phyloP scores from a whole-genome alignment of 1,140 invertebrate genomes.

The Bathynomus jamesi region DNA sequence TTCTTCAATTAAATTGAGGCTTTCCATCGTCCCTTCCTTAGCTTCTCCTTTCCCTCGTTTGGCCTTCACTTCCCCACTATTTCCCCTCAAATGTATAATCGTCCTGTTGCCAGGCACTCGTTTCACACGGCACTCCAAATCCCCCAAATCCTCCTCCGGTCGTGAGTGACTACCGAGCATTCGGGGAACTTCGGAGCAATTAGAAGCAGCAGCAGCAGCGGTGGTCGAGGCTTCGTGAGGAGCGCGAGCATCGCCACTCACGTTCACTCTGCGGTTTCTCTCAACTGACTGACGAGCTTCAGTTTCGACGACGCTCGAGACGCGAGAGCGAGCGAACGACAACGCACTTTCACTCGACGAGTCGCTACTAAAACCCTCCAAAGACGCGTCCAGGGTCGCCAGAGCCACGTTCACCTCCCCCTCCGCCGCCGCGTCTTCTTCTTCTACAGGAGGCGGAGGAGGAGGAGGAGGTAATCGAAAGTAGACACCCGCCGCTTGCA shows the following conservation, averaged over 20 bases:
- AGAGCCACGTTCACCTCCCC: constrained; percentile 13
- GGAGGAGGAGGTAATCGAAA: constrained; percentile 17
- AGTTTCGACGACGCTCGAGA: constrained; percentile 16
- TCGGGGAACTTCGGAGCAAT: too few species aligned
- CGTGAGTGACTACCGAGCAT: too few species aligned
- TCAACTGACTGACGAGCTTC: constrained; percentile 9
- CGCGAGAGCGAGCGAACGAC: constrained; percentile 7
- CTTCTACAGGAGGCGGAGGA: background rate
- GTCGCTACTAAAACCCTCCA: constrained; percentile 5
- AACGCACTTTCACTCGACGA: constrained; percentile 23
- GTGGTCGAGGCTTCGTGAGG: background rate
- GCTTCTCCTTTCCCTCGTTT: background rate
- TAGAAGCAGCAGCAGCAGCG: too few species aligned
- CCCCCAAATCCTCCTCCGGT: too few species aligned
- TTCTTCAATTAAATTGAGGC: constrained; percentile 23
- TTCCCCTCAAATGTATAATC: background rate
- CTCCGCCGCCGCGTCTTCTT: background rate
- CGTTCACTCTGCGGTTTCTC: background rate
- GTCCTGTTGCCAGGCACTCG: background rate
- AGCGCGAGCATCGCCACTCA: background rate
- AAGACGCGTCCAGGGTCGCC: constrained; percentile 7
- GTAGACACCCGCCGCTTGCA: constrained; percentile 20
- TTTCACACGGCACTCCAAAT: too few species aligned
- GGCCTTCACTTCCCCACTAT: background rate
- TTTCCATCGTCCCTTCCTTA: background rate